These are phyloP conservation scores for Ailurus styani DNA, from an alignment of 2,113 vertebrate species.

Conservation along the genomic window DNA sequence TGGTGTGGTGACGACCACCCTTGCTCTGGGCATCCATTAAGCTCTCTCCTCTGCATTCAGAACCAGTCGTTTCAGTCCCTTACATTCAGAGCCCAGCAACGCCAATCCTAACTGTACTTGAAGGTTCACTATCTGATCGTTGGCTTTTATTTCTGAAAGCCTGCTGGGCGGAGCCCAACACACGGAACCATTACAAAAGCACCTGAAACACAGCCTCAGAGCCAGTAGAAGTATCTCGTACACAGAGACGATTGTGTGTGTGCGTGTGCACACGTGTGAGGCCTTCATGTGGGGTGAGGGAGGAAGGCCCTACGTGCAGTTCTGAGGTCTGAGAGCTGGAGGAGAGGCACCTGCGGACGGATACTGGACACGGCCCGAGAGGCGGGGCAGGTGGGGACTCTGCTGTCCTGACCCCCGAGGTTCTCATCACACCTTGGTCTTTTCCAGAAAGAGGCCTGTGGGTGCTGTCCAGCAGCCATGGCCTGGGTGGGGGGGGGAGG, in stretches of 20 bases:
- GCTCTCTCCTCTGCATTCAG: neutral
- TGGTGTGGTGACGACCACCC: neutral
- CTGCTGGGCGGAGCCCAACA: neutral
- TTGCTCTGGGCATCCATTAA: neutral
- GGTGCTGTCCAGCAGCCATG: rapidly evolving
- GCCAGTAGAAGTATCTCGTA: neutral
- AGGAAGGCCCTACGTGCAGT: neutral
- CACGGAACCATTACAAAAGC: no score
- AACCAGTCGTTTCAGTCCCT: neutral
- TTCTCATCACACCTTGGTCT: rapidly evolving
- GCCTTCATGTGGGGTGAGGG: neutral
- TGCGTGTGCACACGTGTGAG: neutral
- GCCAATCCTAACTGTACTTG: neutral
- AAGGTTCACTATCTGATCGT: neutral
- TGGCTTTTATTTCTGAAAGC: neutral
- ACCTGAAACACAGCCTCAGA: neutral
- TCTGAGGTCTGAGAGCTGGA: neutral
- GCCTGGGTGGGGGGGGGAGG: no score
- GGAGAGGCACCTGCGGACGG: neutral
- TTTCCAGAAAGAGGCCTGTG: neutral
- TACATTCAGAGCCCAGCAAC: neutral
- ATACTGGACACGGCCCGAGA: neutral
- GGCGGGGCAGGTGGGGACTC: no score
- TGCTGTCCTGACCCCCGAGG: no score
- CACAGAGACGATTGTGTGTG: neutral